Base-by-base conservation (phyloP, 2,888 invertebrate genomes). In the Tuta absoluta region DNA sequence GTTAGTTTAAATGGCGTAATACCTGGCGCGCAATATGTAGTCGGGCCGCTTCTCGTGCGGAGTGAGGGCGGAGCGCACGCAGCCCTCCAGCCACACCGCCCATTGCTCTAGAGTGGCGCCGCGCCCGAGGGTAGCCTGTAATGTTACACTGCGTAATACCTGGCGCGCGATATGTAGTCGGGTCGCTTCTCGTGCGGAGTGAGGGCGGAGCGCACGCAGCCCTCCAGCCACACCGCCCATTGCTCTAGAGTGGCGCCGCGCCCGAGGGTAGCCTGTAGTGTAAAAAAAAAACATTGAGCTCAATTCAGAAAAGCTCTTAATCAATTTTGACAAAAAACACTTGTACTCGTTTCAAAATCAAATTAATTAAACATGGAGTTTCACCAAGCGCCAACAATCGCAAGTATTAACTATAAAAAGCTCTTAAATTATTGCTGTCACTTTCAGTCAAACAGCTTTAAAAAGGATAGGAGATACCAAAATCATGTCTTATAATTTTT, bases 221-320 rank as follows among this genome's bases (percentile, higher is more conserved):
- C 94, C 84, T 99, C 98, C 75, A 99, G 92, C 99, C 99, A 99
- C 62, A 94, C 94, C 28, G 99, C 98, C 99, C 99, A 99, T 84
- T 98, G 97, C 85, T 99, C 99, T 73, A 99, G 92, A 1, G 97
- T 95, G 75, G 97, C 97, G 85, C 98, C 98, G 79, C 98, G 97
- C 68, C 97, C 97, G 60, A 98, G 89, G 0, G 97, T 97, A n/a
- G 95, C 93, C 87, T 89, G 76, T n/a, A n/a, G n/a, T n/a, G n/a
- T n/a, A 5, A 28, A 53, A 53, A n/a, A 24, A 48, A 48, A 48
- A 12, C 8, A 48, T 17, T 48, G 2, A 48, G n/a, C n/a, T n/a
- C n/a, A n/a, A n/a, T n/a, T n/a, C n/a, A n/a, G n/a, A n/a, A n/a
- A n/a, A n/a, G 3, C 4, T 10, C 3, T n/a, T n/a, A n/a, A n/a